Evolutionary conservation across 2,113 vertebrate genomes (phyloP), one percentile per base, ranked within the genome.

Genomic region (Odocoileus hemionus): DNA sequence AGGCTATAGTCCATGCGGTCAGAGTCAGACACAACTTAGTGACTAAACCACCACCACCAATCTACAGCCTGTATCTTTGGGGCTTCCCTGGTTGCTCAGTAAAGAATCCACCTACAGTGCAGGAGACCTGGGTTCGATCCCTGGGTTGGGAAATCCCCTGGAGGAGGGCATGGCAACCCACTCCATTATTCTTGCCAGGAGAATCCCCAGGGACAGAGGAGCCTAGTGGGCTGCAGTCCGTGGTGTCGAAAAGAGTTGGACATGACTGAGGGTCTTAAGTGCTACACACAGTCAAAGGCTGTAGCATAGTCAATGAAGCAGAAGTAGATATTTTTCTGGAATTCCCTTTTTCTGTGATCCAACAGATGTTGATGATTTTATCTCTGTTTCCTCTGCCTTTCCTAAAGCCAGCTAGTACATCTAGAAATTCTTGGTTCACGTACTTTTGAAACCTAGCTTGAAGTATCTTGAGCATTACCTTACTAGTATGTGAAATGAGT

Each of bases 111-210:
- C 17, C 64, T 36, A 23, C 64, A 0, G 4, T 36, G n/a, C 10
- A 0, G 64, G n/a, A 67, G 64, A 67, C 33, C 8, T 2, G 4
- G 16, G 4, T 36, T 67, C 1, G 4, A 36, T 21, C 64, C 17
- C 33, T 67, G 33, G 64, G 4, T 21, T 67, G 17, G 16, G 8
- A 36, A 67, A 5, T 67, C 33, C 33, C 17, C 33, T 67, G 64
- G 33, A 36, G 8, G 64, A 67, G n/a, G 33, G 64, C 64, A 67
- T 21, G 64, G n/a, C 17, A 36, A 36, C n/a, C 33, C 64, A 36
- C 64, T 36, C 33, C 64, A 67, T 11, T 67, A 67, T 19, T 19
- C 64, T 67, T 67, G 17, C 33, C 16, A 21, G 64, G 33, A 67
- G 33, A 67, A 67, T 67, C 64, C 33, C 64, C 33, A 67, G 5